Percentiles rank a stretch among this genome's conserved stretches.
Evolutionary conservation across 2,888 invertebrate species (phyloP).

Genomic region (Quadroppia sp.): DNA sequence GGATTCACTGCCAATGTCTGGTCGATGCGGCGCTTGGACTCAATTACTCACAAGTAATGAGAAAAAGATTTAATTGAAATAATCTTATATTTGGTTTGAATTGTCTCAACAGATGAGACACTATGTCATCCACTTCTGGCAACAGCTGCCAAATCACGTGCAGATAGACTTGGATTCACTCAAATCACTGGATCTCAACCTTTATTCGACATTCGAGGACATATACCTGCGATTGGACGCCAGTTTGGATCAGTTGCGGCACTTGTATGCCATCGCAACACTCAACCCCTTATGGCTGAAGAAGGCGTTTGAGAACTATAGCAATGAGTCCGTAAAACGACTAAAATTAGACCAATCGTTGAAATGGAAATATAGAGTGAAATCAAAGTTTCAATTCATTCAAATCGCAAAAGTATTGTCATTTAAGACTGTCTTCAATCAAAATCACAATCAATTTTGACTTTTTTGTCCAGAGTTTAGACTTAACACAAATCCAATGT

Average conservation of each 20-base stretch:
- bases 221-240: conserved; percentile 32
- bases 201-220: conserved; percentile 34
- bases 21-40: conserved; percentile 35
- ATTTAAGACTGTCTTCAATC: neutral
- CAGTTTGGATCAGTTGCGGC: conserved; percentile 24
- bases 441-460: neutral
- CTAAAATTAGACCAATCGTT: conserved; percentile 37
- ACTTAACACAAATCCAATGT: conserved; percentile 21
- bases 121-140: conserved; percentile 42
- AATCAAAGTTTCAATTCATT: conserved; percentile 38
- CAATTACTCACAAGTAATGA: conserved; percentile 34
- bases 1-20: conserved; percentile 41
- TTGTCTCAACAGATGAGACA: conserved; percentile 38
- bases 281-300: conserved; percentile 39
- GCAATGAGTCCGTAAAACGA: neutral
- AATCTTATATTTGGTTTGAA: neutral
- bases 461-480: neutral
- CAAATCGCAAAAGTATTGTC: conserved; percentile 18
- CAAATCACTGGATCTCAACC: conserved; percentile 27
- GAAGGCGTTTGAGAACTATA: conserved; percentile 32
- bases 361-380: conserved; percentile 39
- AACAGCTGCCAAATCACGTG: conserved; percentile 38
- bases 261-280: conserved; percentile 36
- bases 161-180: conserved; percentile 8
- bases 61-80: neutral